Conservation (phyloP, 2,888 invertebrate species). For the Acholoe squamosa region DNA sequence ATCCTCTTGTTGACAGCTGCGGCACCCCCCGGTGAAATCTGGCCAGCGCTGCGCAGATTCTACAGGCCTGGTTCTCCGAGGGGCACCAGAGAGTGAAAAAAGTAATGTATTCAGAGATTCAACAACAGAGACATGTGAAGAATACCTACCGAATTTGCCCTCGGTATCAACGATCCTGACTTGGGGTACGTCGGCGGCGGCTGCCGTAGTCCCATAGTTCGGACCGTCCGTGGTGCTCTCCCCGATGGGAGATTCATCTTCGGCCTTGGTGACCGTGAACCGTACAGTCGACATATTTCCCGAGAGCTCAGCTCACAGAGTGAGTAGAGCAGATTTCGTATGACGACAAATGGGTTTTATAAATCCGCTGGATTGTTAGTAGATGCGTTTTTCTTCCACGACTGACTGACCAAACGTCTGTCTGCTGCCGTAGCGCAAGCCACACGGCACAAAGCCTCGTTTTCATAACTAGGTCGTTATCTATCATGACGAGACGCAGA, state of each 20-base stretch:
- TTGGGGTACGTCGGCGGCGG: conserved; percentile 48
- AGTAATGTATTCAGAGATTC: background rate
- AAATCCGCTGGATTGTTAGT: background rate
- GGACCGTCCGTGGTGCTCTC: conserved; percentile 61
- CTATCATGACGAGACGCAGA: background rate
- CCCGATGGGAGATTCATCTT: conserved; percentile 57
- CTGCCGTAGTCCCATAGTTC: conserved; percentile 57
- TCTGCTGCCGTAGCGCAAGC: conserved; percentile 45
- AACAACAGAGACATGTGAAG: background rate
- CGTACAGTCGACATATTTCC: conserved; percentile 62
- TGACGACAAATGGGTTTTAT: background rate
- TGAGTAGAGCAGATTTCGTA: background rate
- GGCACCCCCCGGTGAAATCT: background rate
- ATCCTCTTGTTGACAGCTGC: background rate
- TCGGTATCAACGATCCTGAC: conserved; percentile 59
- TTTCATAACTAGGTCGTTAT: conserved; percentile 47
- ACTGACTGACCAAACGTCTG: conserved; percentile 9
- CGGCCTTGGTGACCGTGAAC: conserved; percentile 63
- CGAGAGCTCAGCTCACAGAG: conserved; percentile 1
- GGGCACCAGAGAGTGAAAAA: background rate
- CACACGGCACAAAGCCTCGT: conserved; percentile 38
- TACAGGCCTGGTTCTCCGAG: background rate
- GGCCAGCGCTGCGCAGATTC: background rate
- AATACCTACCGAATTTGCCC: conserved; percentile 58
- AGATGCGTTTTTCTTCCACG: conserved; percentile 32